These are phyloP conservation scores for Temnothorax longispinosus DNA, from an alignment of 1,140 invertebrate genomes.

Conservation along the genomic window DNA sequence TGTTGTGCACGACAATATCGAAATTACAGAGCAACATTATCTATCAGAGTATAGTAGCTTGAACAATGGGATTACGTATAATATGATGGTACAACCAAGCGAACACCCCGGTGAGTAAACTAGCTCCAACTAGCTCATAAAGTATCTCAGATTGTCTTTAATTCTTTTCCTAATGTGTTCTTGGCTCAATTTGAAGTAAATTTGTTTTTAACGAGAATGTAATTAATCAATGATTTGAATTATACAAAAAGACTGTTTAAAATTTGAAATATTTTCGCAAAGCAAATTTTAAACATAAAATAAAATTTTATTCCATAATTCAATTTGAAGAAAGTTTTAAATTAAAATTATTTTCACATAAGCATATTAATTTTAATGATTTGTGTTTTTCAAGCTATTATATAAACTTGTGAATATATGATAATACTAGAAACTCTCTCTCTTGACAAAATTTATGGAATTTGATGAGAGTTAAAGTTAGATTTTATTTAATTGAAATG, in stretches of 20 bases:
- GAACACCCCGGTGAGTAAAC: constrained; percentile 85
- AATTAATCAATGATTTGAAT: background rate
- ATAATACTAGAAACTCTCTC: background rate
- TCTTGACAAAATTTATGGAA: background rate
- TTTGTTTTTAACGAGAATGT: constrained; percentile 21
- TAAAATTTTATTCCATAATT: background rate
- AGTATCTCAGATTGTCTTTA: background rate
- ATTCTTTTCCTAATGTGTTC: background rate
- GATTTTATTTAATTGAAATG: background rate
- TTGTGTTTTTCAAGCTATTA: background rate
- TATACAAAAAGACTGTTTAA: background rate
- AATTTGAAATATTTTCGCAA: background rate
- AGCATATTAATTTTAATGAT: background rate
- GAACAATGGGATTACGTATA: constrained; percentile 88
- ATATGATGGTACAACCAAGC: constrained; percentile 88
- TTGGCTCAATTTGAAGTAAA: background rate
- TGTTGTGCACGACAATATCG: constrained; percentile 91
- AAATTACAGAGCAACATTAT: constrained; percentile 89
- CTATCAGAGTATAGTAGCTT: constrained; percentile 87
- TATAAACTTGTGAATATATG: background rate
- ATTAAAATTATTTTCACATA: constrained; percentile 1
- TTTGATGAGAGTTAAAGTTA: background rate
- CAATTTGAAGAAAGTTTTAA: background rate
- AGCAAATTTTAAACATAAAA: background rate
- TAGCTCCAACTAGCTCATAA: background rate